A percentile compares a stretch with the other conserved stretches of the same genome.
Conservation (phyloP, 2,113 vertebrate species). For the Mormyrus lacerda region DNA sequence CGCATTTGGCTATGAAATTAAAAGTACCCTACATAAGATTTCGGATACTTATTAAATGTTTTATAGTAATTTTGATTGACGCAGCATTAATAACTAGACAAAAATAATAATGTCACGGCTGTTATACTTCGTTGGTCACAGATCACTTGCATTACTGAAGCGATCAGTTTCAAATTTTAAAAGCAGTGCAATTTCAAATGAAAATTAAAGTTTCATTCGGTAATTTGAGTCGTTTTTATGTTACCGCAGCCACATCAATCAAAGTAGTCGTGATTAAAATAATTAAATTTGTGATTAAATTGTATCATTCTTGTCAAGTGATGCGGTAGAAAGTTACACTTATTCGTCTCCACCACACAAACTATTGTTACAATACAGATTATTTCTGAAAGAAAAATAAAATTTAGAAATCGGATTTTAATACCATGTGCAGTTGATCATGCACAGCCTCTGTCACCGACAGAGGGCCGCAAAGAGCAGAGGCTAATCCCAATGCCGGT, state of each 20-base stretch:
- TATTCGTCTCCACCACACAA: background rate
- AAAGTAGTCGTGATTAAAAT: background rate
- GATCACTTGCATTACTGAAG: background rate
- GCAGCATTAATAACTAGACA: background rate
- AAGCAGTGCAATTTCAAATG: background rate
- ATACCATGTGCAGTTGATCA: background rate
- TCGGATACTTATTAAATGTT: background rate
- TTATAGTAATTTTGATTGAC: background rate
- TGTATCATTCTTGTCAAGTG: background rate
- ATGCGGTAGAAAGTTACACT: background rate
- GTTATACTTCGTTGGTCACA: background rate
- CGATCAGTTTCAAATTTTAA: background rate
- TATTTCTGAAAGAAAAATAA: background rate
- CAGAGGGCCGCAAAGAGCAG: conserved; percentile 45
- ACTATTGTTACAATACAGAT: background rate
- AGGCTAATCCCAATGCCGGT: background rate
- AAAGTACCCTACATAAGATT: background rate
- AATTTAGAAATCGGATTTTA: background rate
- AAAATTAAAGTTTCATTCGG: background rate
- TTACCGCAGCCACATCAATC: background rate
- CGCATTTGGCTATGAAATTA: background rate
- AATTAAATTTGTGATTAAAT: background rate
- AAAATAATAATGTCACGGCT: background rate
- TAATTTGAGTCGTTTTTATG: background rate
- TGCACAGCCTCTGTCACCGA: conserved; percentile 27